A percentile compares a stretch with the other conserved stretches of the same genome.
Conservation (phyloP, 2,888 invertebrate species). For the Cosmia pyralina region DNA sequence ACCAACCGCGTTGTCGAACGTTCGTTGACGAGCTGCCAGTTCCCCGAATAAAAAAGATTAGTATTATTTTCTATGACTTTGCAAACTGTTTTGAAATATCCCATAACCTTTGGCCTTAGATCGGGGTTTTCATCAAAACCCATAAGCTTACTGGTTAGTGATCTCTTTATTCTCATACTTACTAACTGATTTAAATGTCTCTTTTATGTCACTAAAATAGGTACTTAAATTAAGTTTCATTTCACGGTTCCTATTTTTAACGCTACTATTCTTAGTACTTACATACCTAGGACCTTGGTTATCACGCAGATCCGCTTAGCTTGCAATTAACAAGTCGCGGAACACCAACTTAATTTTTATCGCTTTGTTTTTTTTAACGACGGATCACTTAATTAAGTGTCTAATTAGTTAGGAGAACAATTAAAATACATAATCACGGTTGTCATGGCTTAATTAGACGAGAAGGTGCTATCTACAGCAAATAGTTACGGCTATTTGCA, state of each 20-base stretch:
- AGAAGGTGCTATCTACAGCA: not conserved
- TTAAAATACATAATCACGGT: constrained; percentile 21
- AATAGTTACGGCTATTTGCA: constrained; percentile 9
- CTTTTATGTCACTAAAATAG: too few relatives aligned
- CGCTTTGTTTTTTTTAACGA: constrained; percentile 35
- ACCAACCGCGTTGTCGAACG: too few relatives aligned
- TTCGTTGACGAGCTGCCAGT: too few relatives aligned
- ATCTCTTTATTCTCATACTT: too few relatives aligned
- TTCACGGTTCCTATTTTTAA: constrained; percentile 26
- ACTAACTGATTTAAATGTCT: not conserved
- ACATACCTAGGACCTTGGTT: too few relatives aligned
- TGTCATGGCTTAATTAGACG: constrained; percentile 12
- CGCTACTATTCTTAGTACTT: not conserved
- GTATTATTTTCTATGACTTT: too few relatives aligned
- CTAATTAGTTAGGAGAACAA: constrained; percentile 26
- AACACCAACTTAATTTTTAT: constrained; percentile 30
- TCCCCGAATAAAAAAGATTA: too few relatives aligned
- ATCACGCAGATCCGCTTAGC: constrained; percentile 21
- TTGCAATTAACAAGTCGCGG: constrained; percentile 13
- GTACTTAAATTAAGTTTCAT: not conserved
- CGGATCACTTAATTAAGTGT: constrained; percentile 22
- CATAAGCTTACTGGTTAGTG: too few relatives aligned
- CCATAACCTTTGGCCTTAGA: too few relatives aligned
- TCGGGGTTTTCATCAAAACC: too few relatives aligned
- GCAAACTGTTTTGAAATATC: too few relatives aligned